Evolutionary conservation across 2,888 invertebrate species (phyloP), one percentile per base, ranked within the genome.

Genomic region (Corbicula japonica): DNA sequence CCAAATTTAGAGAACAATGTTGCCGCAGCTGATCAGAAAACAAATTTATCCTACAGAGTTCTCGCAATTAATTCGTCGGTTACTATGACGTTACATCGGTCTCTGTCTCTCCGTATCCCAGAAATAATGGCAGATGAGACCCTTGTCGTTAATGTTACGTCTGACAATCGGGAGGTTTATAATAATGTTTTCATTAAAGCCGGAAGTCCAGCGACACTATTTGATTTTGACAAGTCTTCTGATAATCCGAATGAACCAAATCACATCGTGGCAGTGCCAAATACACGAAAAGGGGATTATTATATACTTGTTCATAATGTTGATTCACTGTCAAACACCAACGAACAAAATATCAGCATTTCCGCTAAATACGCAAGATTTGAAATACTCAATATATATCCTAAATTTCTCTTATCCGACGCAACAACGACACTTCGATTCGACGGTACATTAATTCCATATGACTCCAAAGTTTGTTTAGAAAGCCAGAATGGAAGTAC

Each of bases 1-100:
- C 52, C 58, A 12, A 41, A 76, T 56, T 38, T 56, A 38, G 58
- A 76, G 1, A 80, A 80, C 44, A 76, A 80, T 50, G 46, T 76
- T 41, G 76, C 46, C 0, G 28, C 44, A 23, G 23, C 69, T n/a
- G 8, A 50, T 15, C 65, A 61, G 15, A 46, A 12, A 48, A 74
- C 74, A 2, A 50, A 44, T 41, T 44, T 80, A 4, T 23, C 23
- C n/a, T 44, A 70, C 35, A 26, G n/a, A 10, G 26, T 26, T 18
- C n/a, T 73, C 12, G 21, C 15, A 6, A 21, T 77, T 12, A 68
- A 50, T 1, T 28, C 10, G 15, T 10, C 48, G 23, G 50, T 30
- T 6, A 34, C 26, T 8, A 23, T 56, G 23, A 48, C 6, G 4
- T 30, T 73, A 46, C 18, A 44, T 34, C 44, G 41, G 3, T 32